Percentiles rank a stretch among this genome's conserved stretches.
These are phyloP conservation scores for Psilopsiagon aymara DNA, from an alignment of 2,113 vertebrate genomes.

Conservation along the genomic window DNA sequence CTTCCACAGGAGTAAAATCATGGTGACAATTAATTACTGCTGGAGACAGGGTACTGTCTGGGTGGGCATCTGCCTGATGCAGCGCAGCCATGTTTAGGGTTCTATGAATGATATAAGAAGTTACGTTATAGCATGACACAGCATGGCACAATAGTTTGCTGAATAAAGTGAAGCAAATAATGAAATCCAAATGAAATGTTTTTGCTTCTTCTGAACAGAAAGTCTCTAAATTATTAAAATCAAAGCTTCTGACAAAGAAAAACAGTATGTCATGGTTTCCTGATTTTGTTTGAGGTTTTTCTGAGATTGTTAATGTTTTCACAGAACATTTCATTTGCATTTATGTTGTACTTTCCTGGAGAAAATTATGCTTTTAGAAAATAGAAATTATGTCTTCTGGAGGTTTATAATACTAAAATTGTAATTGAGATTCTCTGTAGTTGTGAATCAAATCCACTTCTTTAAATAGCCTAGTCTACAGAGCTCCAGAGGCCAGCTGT, in stretches of 20 bases:
- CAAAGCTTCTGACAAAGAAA: not conserved
- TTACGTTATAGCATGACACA: not conserved
- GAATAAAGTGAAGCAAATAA: not conserved
- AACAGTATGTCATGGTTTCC: not conserved
- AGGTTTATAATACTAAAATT: not conserved
- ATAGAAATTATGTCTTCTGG: not conserved
- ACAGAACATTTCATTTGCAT: not conserved
- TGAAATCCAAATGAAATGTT: not conserved
- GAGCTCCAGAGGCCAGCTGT: not conserved
- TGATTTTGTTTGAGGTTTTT: not conserved
- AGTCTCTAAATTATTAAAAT: not conserved
- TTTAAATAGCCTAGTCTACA: not conserved
- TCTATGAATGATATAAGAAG: not conserved
- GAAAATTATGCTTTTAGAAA: not conserved
- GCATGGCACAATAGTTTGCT: rapidly evolving
- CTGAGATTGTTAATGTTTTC: not conserved
- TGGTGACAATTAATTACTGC: not conserved
- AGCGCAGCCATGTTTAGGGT: no score
- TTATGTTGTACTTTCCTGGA: not conserved
- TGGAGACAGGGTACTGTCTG: not conserved
- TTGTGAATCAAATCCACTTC: not conserved
- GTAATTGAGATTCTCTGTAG: not conserved
- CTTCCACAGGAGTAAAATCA: not conserved
- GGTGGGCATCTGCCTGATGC: not conserved
- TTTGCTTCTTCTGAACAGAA: not conserved